phyloP scores from a whole-genome alignment of 2,113 vertebrate genomes.

The Microcebus tavaratra region DNA sequence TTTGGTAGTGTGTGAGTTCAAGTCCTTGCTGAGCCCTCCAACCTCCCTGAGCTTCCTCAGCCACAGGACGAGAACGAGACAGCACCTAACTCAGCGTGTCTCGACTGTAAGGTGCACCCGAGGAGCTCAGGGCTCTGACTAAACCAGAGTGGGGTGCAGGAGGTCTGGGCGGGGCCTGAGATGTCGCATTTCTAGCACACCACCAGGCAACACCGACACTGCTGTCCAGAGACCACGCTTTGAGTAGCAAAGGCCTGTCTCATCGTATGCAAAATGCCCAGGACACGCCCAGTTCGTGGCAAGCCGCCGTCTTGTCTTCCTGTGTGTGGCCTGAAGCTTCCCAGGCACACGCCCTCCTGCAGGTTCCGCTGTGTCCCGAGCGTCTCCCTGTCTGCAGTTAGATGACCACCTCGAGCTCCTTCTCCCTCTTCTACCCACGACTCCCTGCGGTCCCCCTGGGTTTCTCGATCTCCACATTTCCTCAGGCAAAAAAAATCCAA shows the following conservation, averaged over 20 bases:
- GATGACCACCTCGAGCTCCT: no score
- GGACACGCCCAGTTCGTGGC: rapidly evolving
- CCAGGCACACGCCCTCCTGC: background rate
- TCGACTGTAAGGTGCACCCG: rapidly evolving
- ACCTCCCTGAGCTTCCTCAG: background rate
- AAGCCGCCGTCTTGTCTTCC: rapidly evolving
- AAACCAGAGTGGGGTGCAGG: background rate
- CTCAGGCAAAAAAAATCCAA: background rate
- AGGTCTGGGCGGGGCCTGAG: no score
- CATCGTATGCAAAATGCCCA: no score
- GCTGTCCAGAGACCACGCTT: background rate
- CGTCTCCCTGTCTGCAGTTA: background rate
- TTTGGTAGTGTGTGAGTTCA: background rate
- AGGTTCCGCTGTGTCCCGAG: background rate
- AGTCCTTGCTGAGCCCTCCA: rapidly evolving
- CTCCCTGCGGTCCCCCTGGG: no score
- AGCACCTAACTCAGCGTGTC: background rate
- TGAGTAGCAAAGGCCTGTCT: background rate
- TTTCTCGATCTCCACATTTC: background rate
- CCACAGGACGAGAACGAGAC: background rate
- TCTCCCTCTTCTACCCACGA: background rate
- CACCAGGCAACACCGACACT: rapidly evolving
- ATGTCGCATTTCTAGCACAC: background rate
- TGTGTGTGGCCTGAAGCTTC: background rate
- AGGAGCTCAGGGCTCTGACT: no score